Evolutionary conservation across 2,113 vertebrate species (phyloP).

Genomic region (Oncorhynchus keta): DNA sequence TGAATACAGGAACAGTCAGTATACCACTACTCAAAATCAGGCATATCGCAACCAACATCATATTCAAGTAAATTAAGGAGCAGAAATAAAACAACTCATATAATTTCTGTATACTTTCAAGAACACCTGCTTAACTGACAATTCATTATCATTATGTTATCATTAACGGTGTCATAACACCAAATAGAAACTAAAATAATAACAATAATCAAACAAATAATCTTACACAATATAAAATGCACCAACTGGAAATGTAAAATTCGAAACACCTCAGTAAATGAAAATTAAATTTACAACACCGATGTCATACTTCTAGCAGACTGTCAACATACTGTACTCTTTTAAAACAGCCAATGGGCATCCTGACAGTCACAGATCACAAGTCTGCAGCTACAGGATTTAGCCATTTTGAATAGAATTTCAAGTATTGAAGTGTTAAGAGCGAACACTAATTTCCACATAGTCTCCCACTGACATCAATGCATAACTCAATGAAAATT

Average conservation of each 20-base stretch:
- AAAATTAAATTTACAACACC: slow-evolving; percentile 38
- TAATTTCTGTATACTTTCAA: slow-evolving; percentile 37
- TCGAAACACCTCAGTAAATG: slow-evolving; percentile 40
- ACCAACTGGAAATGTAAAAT: slow-evolving; percentile 48
- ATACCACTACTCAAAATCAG: slow-evolving; percentile 47
- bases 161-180: slow-evolving; percentile 34
- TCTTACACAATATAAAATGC: slow-evolving; percentile 54
- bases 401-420: slow-evolving; percentile 66
- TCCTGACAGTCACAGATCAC: slow-evolving; percentile 40
- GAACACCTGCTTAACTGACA: slow-evolving; percentile 33
- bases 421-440: slow-evolving; percentile 72
- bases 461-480: too few relatives aligned
- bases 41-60: slow-evolving; percentile 42
- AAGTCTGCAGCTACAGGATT: slow-evolving; percentile 47
- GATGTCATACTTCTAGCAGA: slow-evolving; percentile 49
- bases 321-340: slow-evolving; percentile 31
- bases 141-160: slow-evolving; percentile 17
- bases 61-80: slow-evolving; percentile 68
- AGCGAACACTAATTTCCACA: too few relatives aligned
- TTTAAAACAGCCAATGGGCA: slow-evolving; percentile 33
- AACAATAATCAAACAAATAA: slow-evolving; percentile 40
- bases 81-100: slow-evolving; percentile 44
- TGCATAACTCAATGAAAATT: too few relatives aligned
- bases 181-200: slow-evolving; percentile 19
- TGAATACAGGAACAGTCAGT: slow-evolving; percentile 47